phyloP scores from a whole-genome alignment of 2,888 invertebrate species.

The Invenusta paracnida region DNA sequence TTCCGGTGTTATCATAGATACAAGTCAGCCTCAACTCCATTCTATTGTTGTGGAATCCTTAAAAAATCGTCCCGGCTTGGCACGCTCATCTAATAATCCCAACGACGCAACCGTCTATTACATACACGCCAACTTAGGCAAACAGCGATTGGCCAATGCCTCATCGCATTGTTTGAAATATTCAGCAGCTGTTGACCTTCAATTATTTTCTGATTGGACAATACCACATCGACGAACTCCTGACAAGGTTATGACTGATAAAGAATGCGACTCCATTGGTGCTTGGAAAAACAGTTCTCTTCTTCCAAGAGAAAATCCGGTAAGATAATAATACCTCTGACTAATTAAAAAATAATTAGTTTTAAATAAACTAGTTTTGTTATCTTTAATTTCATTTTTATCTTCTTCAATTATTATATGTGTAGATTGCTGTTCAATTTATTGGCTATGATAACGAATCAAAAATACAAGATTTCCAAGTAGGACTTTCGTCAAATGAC shows the following conservation, averaged over 20 bases:
- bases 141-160: not conserved
- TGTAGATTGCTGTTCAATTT: not conserved
- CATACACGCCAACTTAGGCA: not conserved
- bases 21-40: not conserved
- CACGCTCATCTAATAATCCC: not conserved
- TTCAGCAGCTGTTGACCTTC: not conserved
- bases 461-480: not conserved
- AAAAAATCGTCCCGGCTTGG: not conserved
- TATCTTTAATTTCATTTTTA: no score
- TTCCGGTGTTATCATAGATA: conserved; percentile 48
- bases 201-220: not conserved
- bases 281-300: not conserved
- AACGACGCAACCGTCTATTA: not conserved
- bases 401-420: not conserved
- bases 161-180: not conserved
- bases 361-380: no score
- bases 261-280: not conserved
- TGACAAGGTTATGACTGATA: not conserved
- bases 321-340: not conserved
- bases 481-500: not conserved
- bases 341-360: no score
- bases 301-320: not conserved
- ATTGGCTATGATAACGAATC: not conserved
- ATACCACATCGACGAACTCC: not conserved
- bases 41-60: not conserved